phyloP scores from a whole-genome alignment of 2,888 invertebrate species.

The Philereme vetulata region DNA sequence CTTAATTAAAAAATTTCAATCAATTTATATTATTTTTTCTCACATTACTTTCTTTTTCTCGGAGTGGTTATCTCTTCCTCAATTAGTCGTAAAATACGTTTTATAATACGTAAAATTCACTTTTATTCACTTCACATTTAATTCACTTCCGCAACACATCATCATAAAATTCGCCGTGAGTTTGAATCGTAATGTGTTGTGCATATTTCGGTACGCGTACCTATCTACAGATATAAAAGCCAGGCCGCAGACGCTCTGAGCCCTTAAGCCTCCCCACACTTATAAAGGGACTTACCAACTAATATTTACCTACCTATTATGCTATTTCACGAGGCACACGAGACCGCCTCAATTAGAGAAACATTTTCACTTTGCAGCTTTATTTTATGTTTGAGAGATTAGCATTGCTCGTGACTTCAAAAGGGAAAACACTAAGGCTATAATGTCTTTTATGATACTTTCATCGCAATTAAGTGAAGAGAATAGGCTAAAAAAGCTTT shows the following conservation, averaged over 20 bases:
- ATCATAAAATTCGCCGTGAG: slow-evolving; percentile 49
- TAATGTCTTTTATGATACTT: background rate
- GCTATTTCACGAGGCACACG: slow-evolving; percentile 52
- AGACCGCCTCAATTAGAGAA: slow-evolving; percentile 57
- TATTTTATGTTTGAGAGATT: slow-evolving; percentile 37
- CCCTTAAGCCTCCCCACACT: slow-evolving; percentile 48
- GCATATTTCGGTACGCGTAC: slow-evolving; percentile 40
- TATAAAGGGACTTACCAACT: slow-evolving; percentile 62
- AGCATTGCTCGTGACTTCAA: slow-evolving; percentile 27
- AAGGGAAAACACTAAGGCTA: slow-evolving; percentile 21
- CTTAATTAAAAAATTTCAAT: too few species aligned
- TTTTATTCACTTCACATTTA: too few species aligned
- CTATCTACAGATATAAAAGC: slow-evolving; percentile 48
- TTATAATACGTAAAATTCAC: too few species aligned
- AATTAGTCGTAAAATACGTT: slow-evolving; percentile 23
- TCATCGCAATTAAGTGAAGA: background rate
- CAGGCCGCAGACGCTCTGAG: slow-evolving; percentile 48
- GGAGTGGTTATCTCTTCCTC: background rate
- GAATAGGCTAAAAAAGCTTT: background rate
- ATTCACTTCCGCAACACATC: slow-evolving; percentile 25
- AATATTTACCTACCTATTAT: slow-evolving; percentile 57
- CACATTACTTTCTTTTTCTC: slow-evolving; percentile 6
- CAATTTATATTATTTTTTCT: background rate
- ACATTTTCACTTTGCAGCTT: slow-evolving; percentile 49
- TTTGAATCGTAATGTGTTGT: slow-evolving; percentile 53